Base-by-base conservation (phyloP, 2,113 vertebrate genomes). In the Catagonus wagneri region DNA sequence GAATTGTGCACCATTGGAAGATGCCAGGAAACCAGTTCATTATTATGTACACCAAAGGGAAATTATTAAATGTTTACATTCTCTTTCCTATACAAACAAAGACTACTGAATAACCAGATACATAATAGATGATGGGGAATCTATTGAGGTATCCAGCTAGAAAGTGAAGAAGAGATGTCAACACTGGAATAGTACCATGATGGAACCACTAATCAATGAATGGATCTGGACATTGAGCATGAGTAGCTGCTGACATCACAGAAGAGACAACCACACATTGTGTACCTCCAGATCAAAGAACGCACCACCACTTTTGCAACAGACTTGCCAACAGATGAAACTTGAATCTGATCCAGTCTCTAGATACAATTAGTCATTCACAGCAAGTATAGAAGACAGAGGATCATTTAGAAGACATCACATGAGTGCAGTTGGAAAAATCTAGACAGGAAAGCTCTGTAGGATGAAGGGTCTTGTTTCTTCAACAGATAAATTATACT, bases 11-110 rank as follows among this genome's bases (percentile, higher is more conserved):
- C 29, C 3, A 32, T 19, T 83, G 52, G n/a, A 56, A 34, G 14
- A 32, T 71, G 12, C 22, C 84, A 71, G 27, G 61, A 32, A 75
- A 87, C 0, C 8, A 63, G 66, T 5, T 90, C 39, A 94, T 86
- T 93, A 91, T 92, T 84, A 84, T 63, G 39, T 89, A 85, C 52
- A 69, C 66, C 44, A 66, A 72, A 83, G 63, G n/a, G 54, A 81
- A 71, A 88, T 19, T 74, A 52, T 66, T 22, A 93, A 68, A 69
- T 74, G 78, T 84, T 95, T 54, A 80, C 91, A 94, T 80, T 89
- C 0, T 58, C 58, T 96, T 84, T 87, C 25, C 63, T 90, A 34
- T 34, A 39, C 80, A 93, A 96, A 52, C 29, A n/a, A 4, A n/a
- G 75, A 58, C 14, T 20, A 75, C 7, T 81, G 34, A 63, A 44